phyloP scores from a whole-genome alignment of 2,113 vertebrate species.

The Pelvicachromis taeniatus region DNA sequence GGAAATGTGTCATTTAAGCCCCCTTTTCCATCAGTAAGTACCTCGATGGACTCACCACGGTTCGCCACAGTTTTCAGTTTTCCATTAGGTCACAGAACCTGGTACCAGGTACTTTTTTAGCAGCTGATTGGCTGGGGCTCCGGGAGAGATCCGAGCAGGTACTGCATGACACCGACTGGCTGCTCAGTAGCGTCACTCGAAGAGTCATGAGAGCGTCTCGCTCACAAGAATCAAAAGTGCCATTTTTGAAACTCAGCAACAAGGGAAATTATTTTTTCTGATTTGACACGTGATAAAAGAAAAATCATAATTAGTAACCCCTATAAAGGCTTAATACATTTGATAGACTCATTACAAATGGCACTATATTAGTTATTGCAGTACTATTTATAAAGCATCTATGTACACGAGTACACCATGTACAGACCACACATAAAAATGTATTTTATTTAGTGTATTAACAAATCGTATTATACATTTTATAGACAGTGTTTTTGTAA shows the following conservation, averaged over 20 bases:
- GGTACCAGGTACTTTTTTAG: background rate
- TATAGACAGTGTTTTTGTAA: constrained; percentile 65
- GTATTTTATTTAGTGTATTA: constrained; percentile 77
- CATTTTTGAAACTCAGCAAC: background rate
- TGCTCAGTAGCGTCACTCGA: background rate
- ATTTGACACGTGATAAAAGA: background rate
- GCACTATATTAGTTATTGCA: background rate
- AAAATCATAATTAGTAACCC: background rate
- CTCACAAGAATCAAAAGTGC: background rate
- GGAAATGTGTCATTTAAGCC: background rate
- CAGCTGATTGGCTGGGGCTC: background rate
- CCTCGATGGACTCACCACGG: background rate
- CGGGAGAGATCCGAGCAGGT: background rate
- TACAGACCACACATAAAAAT: constrained; percentile 75
- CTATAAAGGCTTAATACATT: background rate
- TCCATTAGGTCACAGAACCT: background rate
- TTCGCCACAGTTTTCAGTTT: background rate
- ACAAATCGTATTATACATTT: constrained; percentile 76
- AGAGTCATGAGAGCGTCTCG: background rate
- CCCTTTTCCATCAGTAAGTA: background rate
- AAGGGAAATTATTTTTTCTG: background rate
- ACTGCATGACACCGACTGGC: background rate
- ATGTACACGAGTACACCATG: background rate
- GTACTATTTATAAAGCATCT: background rate
- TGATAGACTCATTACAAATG: background rate